Base-by-base conservation (phyloP, 64 coral and sea anemone species). In the Astreopora myriophthalma region DNA sequence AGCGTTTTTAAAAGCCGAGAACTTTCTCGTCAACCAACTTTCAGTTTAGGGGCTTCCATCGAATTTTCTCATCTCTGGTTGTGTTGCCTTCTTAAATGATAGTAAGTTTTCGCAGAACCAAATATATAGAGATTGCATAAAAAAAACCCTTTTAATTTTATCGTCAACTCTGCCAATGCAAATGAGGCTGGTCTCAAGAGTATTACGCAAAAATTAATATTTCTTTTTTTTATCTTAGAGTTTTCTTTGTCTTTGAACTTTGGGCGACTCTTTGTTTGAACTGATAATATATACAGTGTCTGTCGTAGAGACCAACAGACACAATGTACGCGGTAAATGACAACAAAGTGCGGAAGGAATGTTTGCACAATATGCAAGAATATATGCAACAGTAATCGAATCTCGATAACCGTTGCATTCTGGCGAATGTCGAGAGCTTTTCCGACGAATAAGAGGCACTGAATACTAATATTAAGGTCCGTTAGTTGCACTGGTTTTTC, bases 291-390 rank as follows among this genome's bases (percentile, higher is more conserved):
- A 26, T 28, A 24, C 7, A 8, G 34, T 8, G 0, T 44, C 3
- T 44, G n/a, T 46, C 13, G n/a, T 32, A 34, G 42, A 76, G 38
- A 76, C 74, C 25, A 76, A 76, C 48, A 83, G 33, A 39, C 16
- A 30, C n/a, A 8, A 33, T 83, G 61, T 64, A 82, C 34, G 25
- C 17, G 32, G 34, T 2, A 63, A 82, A 61, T 83, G 79, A 58
- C 79, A 83, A 83, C 79, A 83, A 65, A 58, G 79, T 39, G 79
- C 79, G 20, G 65, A 83, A 63, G 79, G 79, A 83, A 83, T 83
- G 79, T 34, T 83, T 20, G 34, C 34, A 65, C 38, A 31, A 30
- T 6, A 57, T 31, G 14, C 46, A 55, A 80, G 27, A 80, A 32
- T 30, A 2, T 30, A 14, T 64, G 24, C 61, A 25, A 64, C 61